A percentile compares a stretch with the other conserved stretches of the same genome.
phyloP scores from a whole-genome alignment of 1,140 invertebrate genomes.

The Lutraria rhynchaena region DNA sequence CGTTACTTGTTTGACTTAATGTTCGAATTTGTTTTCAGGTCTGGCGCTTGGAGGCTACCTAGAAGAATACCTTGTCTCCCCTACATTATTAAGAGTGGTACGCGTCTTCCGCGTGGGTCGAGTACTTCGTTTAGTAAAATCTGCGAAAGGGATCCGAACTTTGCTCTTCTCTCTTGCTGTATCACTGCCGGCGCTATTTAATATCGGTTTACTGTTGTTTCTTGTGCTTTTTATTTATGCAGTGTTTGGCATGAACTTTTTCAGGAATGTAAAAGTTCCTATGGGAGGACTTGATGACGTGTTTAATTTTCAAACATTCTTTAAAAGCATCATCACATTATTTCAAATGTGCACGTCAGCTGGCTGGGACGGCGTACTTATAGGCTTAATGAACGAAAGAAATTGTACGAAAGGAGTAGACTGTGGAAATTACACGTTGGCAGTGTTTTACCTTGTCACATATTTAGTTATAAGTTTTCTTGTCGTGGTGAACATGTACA shows the following conservation, averaged over 20 bases:
- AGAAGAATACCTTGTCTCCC: constrained; percentile 98
- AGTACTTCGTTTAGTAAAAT: constrained; percentile 97
- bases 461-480: constrained; percentile 99
- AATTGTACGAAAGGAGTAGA: constrained; percentile 85
- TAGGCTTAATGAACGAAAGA: constrained; percentile 95
- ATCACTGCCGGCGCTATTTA: constrained; percentile 98
- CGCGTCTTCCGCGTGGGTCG: constrained; percentile 98
- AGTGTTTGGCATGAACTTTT: constrained; percentile 99
- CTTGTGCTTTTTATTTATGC: constrained; percentile 99
- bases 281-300: constrained; percentile 96
- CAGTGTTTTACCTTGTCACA: constrained; percentile 96
- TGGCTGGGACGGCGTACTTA: constrained; percentile 97
- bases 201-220: constrained; percentile 98
- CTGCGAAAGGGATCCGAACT: constrained; percentile 97
- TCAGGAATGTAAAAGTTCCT: constrained; percentile 98
- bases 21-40: constrained; percentile 86
- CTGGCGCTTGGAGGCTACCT: constrained; percentile 97
- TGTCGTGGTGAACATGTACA: constrained; percentile 99
- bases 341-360: constrained; percentile 99
- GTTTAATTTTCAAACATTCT: constrained; percentile 99
- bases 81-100: constrained; percentile 97
- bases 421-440: constrained; percentile 95
- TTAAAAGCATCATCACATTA: constrained; percentile 97
- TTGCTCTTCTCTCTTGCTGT: constrained; percentile 98
- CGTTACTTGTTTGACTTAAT: too few species aligned